Evolutionary conservation across 2,113 vertebrate species (phyloP).

Genomic region (Corythoichthys haematopterus): DNA sequence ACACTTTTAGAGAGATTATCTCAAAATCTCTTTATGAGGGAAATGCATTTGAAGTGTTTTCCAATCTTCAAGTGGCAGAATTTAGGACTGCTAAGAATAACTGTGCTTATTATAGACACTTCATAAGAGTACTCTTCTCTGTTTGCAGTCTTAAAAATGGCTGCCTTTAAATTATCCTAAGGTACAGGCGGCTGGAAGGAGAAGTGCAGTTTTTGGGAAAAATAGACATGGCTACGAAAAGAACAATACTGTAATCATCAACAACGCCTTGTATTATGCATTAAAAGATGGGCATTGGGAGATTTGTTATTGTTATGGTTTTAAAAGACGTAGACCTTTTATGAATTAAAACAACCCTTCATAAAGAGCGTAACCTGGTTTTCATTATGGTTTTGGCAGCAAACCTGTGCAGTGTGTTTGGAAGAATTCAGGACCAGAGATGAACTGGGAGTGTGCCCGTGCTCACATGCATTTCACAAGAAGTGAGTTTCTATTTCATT

Average conservation of each 20-base stretch:
- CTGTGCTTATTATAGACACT: constrained; percentile 46
- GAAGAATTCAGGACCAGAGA: constrained; percentile 78
- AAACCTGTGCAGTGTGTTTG: constrained; percentile 79
- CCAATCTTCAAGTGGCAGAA: constrained; percentile 13
- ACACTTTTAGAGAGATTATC: constrained; percentile 19
- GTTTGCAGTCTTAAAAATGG: constrained; percentile 23
- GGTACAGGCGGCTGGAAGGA: not conserved
- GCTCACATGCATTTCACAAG: constrained; percentile 81
- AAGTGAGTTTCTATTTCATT: constrained; percentile 65
- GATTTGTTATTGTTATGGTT: not conserved
- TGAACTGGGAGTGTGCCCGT: constrained; percentile 77
- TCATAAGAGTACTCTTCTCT: constrained; percentile 13
- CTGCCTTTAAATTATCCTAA: constrained; percentile 1
- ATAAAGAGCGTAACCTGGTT: not conserved
- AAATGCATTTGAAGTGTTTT: constrained; percentile 13
- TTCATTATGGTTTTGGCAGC: constrained; percentile 56
- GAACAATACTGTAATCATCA: not conserved
- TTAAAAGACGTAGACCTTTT: not conserved
- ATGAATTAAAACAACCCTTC: not conserved
- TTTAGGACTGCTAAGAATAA: constrained; percentile 43
- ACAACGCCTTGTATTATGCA: not conserved
- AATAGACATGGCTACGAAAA: not conserved
- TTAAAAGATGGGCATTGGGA: constrained; percentile 8
- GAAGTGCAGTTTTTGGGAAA: not conserved
- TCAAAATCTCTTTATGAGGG: constrained; percentile 19